Evolutionary conservation across 2,888 invertebrate species (phyloP).

Genomic region (Desoria tigrina): DNA sequence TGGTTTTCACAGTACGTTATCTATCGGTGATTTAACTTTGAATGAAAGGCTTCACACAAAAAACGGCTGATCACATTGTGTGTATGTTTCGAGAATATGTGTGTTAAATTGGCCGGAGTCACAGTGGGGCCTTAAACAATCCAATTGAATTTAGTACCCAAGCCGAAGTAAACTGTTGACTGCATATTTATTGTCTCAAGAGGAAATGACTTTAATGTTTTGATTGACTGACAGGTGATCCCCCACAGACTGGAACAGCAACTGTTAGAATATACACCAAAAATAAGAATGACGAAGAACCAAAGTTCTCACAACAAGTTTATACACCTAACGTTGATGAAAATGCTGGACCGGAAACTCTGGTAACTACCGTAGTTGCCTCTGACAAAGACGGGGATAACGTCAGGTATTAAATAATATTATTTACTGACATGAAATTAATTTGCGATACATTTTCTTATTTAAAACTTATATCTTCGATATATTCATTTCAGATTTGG

Average conservation of each 20-base stretch:
- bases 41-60: too few species aligned
- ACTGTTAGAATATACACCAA: slow-evolving; percentile 95
- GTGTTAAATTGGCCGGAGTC: too few species aligned
- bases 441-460: neutral
- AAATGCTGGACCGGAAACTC: slow-evolving; percentile 90
- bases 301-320: slow-evolving; percentile 93
- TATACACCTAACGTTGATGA: slow-evolving; percentile 96
- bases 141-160: too few species aligned
- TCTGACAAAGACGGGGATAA: slow-evolving; percentile 97
- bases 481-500: slow-evolving; percentile 56
- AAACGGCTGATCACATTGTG: too few species aligned
- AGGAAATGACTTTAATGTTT: slow-evolving; percentile 13
- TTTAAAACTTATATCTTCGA: slow-evolving; percentile 1
- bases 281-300: slow-evolving; percentile 96
- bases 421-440: neutral
- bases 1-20: too few species aligned
- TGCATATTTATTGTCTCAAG: neutral
- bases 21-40: too few species aligned
- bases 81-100: too few species aligned
- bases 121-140: too few species aligned
- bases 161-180: too few species aligned
- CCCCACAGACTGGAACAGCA: slow-evolving; percentile 86
- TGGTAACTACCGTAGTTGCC: slow-evolving; percentile 94
- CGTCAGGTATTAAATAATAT: slow-evolving; percentile 74
- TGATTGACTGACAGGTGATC: slow-evolving; percentile 65